These are phyloP conservation scores for Dryococelus australis DNA, from an alignment of 2,888 invertebrate genomes.

Conservation along the genomic window DNA sequence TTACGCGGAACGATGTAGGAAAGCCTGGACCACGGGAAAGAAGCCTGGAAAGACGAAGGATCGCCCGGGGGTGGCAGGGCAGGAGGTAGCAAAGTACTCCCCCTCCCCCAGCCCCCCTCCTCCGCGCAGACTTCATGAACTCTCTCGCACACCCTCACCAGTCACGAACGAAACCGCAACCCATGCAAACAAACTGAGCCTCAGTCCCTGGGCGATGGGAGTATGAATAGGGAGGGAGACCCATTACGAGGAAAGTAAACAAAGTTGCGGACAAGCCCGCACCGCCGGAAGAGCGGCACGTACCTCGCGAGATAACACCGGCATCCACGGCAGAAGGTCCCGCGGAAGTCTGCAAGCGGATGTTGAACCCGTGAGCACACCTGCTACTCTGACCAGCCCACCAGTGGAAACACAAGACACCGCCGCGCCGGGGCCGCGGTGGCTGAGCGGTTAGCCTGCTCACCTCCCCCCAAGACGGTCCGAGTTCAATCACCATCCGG, in stretches of 20 bases:
- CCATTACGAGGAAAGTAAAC: constrained; percentile 8
- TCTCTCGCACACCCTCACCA: not conserved
- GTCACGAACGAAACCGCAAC: constrained; percentile 1
- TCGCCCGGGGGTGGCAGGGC: not conserved
- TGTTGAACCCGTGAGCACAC: not conserved
- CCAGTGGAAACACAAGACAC: too few relatives aligned
- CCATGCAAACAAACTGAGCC: constrained; percentile 1
- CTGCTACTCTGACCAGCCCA: not conserved
- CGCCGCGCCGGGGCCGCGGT: too few relatives aligned
- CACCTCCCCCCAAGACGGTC: too few relatives aligned
- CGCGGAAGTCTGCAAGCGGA: not conserved
- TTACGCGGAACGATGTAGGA: too few relatives aligned
- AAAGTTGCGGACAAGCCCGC: not conserved
- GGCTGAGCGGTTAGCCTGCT: too few relatives aligned
- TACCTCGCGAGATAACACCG: not conserved
- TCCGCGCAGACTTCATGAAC: not conserved
- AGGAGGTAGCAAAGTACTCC: not conserved
- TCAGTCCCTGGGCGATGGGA: not conserved
- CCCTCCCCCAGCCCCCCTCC: too few relatives aligned
- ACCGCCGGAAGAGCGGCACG: constrained; percentile 10
- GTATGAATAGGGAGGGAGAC: not conserved
- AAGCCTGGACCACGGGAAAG: too few relatives aligned
- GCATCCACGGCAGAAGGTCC: not conserved
- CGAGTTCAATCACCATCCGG: too few relatives aligned
- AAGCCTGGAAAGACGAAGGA: too few relatives aligned